Evolutionary conservation across 2,113 vertebrate genomes (phyloP), one percentile per base, ranked within the genome.

Genomic region (Ancistrus triradiatus): DNA sequence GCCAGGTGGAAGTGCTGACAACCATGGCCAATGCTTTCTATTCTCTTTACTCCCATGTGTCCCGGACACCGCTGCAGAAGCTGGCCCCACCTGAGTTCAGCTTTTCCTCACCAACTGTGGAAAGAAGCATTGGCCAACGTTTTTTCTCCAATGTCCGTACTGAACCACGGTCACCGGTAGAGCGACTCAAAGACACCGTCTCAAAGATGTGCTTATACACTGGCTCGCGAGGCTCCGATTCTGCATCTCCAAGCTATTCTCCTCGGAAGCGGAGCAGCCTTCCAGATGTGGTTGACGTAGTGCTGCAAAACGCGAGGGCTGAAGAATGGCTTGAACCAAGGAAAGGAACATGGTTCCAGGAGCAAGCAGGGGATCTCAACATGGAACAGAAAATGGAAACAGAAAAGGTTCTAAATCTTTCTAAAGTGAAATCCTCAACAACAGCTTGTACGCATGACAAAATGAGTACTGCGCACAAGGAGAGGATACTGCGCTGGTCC

Each of bases 21-120:
- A 85, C 78, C 0, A 93, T 90, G 9, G 91, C 93, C 1, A 91
- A 95, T 3, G 91, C 91, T 3, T 93, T 94, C 74, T 93, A 91
- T 84, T 94, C 92, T 52, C 88, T 95, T 57, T 95, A 94, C 77
- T 97, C 93, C 31, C 86, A 92, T 0, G 91, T 95, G 63, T 94
- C 92, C 1, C 88, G 88, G 65, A 94, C 89, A 5, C 92, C 92
- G 1, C 71, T 94, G 6, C 91, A 87, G 73, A 93, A 93, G 69
- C 88, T 93, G 40, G 84, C 82, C n/a, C 84, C 91, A 0, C 84
- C 87, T 0, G 81, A 85, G 65, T 80, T 87, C 15, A 43, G 73
- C 74, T 87, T 91, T 78, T 78, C 79, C 13, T 82, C 64, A 9
- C 81, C 86, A n/a, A 71, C 85, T 2, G 24, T 72, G 66, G 68